Base-by-base conservation (phyloP, 2,113 vertebrate genomes). In the Halichoeres trimaculatus region DNA sequence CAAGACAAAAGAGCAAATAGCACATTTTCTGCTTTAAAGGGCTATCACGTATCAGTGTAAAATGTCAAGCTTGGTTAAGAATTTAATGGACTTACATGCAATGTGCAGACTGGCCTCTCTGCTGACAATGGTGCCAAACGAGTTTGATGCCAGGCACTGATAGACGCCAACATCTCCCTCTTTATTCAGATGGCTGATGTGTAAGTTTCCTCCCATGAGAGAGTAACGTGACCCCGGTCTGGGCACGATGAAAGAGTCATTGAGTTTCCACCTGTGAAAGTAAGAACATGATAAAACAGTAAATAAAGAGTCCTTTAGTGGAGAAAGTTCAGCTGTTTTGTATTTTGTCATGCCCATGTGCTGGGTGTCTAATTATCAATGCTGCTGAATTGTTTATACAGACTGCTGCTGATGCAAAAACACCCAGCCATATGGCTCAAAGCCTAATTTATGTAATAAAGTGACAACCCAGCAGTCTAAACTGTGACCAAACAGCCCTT, bases 101-200 rank as follows among this genome's bases (percentile, higher is more conserved):
- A 99, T 95, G 70, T 96, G 96, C 58, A 99, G 96, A 82, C 90
- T 94, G 23, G 96, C 96, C 83, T 98, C 96, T 91, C 95, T 94
- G 94, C 97, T 98, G 84, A 97, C 86, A 1, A 98, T 93, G 0
- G 96, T 97, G 83, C 98, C 98, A 2, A 99, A 95, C 0, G 95
- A 94, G 92, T 99, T 99, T 74, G 96, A 95, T 61, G 97, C 96
- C 73, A 97, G 89, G 85, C 98, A 99, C 87, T 98, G 98, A 92
- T 97, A 99, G 0, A 90, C 93, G 20, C 98, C 97, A 64, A 94
- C 84, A 76, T 99, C 96, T 68, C 93, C 96, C 72, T 92, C 96
- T 92, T 95, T 95, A 84, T 95, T 96, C 74, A 97, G 95, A 65
- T 93, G 94, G 89, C 87, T 95, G 94, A 99, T 98, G 91, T 94